These are phyloP conservation scores for Boulengeromyrus knoepffleri DNA, from an alignment of 2,113 vertebrate genomes.

Conservation along the genomic window DNA sequence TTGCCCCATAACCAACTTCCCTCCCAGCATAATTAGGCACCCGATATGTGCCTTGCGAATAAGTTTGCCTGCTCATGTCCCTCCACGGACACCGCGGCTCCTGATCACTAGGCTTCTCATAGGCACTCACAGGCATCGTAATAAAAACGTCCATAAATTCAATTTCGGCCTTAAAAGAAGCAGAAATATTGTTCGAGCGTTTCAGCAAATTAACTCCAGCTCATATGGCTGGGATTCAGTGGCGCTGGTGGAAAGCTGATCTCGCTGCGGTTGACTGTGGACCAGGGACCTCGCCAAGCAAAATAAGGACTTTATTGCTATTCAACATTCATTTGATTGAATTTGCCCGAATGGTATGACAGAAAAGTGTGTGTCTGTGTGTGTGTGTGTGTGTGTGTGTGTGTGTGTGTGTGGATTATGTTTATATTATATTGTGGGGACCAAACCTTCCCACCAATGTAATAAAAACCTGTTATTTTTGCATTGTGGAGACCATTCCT, in stretches of 20 bases:
- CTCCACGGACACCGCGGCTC: slow-evolving; percentile 61
- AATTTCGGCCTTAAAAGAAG: slow-evolving; percentile 89
- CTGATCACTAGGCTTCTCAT: slow-evolving; percentile 85
- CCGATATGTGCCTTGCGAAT: neutral
- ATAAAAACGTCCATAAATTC: slow-evolving; percentile 99
- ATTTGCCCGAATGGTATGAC: slow-evolving; percentile 63
- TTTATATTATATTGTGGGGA: no score
- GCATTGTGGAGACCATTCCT: no score
- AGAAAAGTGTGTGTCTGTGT: slow-evolving; percentile 11
- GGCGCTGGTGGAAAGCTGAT: slow-evolving; percentile 67
- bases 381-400: slow-evolving; percentile 22
- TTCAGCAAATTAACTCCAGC: slow-evolving; percentile 96
- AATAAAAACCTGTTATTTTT: no score
- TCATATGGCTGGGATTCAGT: slow-evolving; percentile 73
- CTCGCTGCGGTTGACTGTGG: slow-evolving; percentile 69
- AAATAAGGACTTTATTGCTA: slow-evolving; percentile 73
- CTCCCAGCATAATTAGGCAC: neutral
- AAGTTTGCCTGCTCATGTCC: slow-evolving; percentile 48
- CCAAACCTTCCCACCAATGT: no score
- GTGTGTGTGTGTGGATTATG: neutral
- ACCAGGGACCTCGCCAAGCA: slow-evolving; percentile 64
- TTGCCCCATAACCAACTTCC: neutral
- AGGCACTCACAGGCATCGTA: slow-evolving; percentile 95
- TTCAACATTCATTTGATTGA: slow-evolving; percentile 79
- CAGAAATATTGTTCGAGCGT: slow-evolving; percentile 89